Percentiles rank a stretch among this genome's conserved stretches.
Conservation (phyloP, 2,888 invertebrate species). For the Eupsilia transversa region DNA sequence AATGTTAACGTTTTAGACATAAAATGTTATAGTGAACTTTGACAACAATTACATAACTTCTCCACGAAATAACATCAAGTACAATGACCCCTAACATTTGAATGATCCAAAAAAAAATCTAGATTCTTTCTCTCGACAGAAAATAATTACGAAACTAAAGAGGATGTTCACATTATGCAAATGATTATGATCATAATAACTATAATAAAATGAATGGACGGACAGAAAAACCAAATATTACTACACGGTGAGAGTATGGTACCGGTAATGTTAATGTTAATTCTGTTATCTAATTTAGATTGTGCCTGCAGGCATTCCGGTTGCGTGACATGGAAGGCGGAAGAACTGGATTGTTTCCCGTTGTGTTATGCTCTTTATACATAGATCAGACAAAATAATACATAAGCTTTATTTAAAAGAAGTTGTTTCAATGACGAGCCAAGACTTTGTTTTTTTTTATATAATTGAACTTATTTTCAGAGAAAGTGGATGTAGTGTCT, state of each 20-base stretch:
- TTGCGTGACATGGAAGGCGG: conserved; percentile 40
- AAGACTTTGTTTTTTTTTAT: not conserved
- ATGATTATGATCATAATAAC: conserved; percentile 15
- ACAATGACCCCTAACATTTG: conserved; percentile 45
- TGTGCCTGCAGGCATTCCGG: conserved; percentile 27
- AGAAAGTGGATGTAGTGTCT: not conserved
- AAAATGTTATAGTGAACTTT: not conserved
- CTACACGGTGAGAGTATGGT: not conserved
- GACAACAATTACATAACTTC: conserved; percentile 22
- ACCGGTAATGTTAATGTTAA: conserved; percentile 24
- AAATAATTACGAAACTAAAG: conserved; percentile 32
- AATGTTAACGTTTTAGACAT: not conserved
- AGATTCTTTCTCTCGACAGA: conserved; percentile 15
- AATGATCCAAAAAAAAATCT: conserved; percentile 44
- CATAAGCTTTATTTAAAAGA: not conserved
- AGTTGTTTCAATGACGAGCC: not conserved
- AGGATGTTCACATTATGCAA: conserved; percentile 43
- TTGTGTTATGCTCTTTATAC: not conserved
- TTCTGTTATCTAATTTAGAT: conserved; percentile 42
- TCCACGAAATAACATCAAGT: conserved; percentile 9
- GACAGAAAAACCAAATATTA: not conserved
- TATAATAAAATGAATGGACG: conserved; percentile 27
- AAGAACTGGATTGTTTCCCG: conserved; percentile 15
- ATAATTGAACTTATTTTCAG: not conserved
- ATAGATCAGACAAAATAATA: not conserved